Conservation (phyloP, 2,113 vertebrate genomes). For the Cavia aperea region DNA sequence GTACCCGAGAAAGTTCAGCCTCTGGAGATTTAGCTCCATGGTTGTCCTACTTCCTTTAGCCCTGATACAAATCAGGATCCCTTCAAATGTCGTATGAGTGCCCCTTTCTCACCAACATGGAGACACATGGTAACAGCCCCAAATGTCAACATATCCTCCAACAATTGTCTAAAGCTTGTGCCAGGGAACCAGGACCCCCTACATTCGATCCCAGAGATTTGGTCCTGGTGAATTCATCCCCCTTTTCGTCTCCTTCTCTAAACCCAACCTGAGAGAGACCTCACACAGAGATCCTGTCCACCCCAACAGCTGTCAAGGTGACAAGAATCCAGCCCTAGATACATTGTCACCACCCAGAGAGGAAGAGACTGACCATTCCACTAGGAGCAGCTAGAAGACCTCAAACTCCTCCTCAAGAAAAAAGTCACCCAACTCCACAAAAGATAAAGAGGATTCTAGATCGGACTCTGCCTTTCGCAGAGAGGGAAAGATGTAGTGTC, state of each 20-base stretch:
- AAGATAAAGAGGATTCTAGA: background rate
- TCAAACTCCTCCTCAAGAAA: background rate
- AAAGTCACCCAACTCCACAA: background rate
- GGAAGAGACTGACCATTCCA: background rate
- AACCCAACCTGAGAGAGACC: background rate
- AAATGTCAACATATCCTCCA: background rate
- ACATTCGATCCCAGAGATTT: background rate
- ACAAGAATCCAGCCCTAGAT: background rate
- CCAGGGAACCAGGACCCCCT: background rate
- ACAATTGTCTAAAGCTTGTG: background rate
- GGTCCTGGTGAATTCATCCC: background rate
- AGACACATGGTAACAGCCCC: background rate
- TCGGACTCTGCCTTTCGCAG: background rate
- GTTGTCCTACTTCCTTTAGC: background rate
- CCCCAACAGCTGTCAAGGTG: background rate
- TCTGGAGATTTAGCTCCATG: background rate
- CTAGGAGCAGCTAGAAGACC: background rate
- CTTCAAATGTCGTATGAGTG: background rate
- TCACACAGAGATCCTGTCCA: background rate
- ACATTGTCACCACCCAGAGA: background rate
- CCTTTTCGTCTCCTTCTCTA: background rate
- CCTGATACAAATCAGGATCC: background rate
- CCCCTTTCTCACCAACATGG: background rate
- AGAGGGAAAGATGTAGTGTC: background rate
- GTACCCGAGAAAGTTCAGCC: background rate